Conservation (phyloP, 2,888 invertebrate species). For the Melanostoma mellinum region DNA sequence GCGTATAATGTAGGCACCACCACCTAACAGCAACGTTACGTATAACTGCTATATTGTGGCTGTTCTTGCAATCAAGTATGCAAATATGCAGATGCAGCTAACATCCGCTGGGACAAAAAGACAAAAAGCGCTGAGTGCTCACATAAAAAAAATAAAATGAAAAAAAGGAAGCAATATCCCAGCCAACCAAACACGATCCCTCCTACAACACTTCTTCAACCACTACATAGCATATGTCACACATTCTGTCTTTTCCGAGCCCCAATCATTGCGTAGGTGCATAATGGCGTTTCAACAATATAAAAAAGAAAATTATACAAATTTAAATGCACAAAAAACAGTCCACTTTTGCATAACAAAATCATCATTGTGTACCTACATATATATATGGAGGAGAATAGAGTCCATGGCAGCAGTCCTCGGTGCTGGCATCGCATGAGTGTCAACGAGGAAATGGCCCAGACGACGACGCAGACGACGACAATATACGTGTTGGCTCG, state of each 20-base stretch:
- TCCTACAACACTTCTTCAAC: conserved; percentile 21
- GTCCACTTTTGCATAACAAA: conserved; percentile 68
- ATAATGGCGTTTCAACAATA: conserved; percentile 49
- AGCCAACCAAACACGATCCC: conserved; percentile 20
- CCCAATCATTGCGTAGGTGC: conserved; percentile 66
- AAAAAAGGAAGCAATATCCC: conserved; percentile 17
- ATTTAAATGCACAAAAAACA: conserved; percentile 11
- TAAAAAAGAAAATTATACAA: conserved; percentile 26
- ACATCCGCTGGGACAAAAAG: conserved; percentile 69
- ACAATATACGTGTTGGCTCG: conserved; percentile 52
- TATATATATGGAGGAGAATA: conserved; percentile 49
- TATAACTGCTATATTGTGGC: conserved; percentile 38
- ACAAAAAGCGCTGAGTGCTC: conserved; percentile 50
- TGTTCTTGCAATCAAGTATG: conserved; percentile 72
- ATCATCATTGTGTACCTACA: conserved; percentile 62
- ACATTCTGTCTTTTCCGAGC: conserved; percentile 49
- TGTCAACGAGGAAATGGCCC: conserved; percentile 71
- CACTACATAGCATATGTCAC: conserved; percentile 64
- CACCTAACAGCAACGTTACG: conserved; percentile 5
- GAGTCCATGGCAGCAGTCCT: conserved; percentile 38
- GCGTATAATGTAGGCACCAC: not conserved
- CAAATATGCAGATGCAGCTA: conserved; percentile 73
- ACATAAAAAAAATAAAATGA: conserved; percentile 5
- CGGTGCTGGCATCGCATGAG: conserved; percentile 28
- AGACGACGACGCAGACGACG: conserved; percentile 48